These are phyloP conservation scores for Athene cunicularia DNA, from an alignment of 2,113 vertebrate species.

Conservation along the genomic window DNA sequence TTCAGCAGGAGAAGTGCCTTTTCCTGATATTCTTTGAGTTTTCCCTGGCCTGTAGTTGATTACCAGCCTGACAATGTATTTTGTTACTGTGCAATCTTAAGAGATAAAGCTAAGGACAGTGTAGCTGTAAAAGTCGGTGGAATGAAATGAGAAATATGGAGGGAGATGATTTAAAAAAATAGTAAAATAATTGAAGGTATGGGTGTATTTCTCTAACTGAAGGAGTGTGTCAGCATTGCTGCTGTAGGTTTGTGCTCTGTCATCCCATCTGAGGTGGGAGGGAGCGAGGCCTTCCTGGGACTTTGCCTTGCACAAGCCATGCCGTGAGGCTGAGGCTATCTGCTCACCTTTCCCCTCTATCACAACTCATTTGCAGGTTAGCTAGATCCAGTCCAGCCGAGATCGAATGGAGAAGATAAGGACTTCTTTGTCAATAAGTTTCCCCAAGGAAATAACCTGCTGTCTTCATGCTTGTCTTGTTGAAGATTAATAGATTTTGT, in stretches of 20 bases:
- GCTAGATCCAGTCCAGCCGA: not conserved
- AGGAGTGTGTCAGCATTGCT: not conserved
- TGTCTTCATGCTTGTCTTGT: not conserved
- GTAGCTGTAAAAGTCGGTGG: not conserved
- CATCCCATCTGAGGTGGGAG: not conserved
- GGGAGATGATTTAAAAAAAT: not conserved
- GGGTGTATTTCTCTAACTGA: not conserved
- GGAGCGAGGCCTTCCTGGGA: accelerated
- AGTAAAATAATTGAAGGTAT: not conserved
- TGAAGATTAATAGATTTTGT: not conserved
- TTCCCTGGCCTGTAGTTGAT: not conserved
- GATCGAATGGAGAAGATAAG: not conserved
- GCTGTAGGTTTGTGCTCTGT: not conserved
- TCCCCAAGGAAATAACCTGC: not conserved
- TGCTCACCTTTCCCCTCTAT: not conserved
- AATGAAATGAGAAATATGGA: not conserved
- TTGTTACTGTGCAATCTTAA: not conserved
- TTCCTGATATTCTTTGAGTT: not conserved
- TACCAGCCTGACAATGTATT: not conserved
- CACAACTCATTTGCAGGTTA: not conserved
- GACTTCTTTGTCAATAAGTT: not conserved
- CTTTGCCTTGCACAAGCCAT: no score
- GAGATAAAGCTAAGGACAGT: not conserved
- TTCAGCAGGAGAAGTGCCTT: not conserved
- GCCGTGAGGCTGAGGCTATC: not conserved